These are phyloP conservation scores for Actinostola sp. DNA, from an alignment of 92 coral and sea anemone species.

Conservation along the genomic window DNA sequence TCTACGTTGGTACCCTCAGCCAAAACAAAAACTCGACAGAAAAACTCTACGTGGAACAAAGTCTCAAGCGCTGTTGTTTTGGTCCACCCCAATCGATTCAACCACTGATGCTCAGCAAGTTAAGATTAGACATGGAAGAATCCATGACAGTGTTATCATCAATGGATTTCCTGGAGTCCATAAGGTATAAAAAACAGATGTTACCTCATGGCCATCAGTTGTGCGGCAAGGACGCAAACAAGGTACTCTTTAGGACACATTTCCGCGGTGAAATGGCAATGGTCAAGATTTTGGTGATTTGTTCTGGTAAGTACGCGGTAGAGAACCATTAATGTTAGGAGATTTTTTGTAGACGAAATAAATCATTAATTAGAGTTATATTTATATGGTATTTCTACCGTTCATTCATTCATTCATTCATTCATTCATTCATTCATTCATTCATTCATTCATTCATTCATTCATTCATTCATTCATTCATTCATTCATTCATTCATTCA, in stretches of 20 bases:
- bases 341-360: background rate
- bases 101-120: background rate
- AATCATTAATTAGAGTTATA: background rate
- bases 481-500: too few species aligned
- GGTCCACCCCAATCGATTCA: conserved; percentile 5
- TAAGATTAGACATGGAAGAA: background rate
- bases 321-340: background rate
- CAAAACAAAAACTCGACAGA: conserved; percentile 5
- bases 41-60: conserved; percentile 13
- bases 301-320: conserved; percentile 5
- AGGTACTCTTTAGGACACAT: background rate
- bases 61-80: conserved; percentile 8
- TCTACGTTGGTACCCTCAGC: conserved; percentile 2
- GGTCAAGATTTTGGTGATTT: background rate
- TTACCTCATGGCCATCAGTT: background rate
- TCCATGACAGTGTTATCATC: background rate
- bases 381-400: background rate
- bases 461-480: too few species aligned
- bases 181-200: conserved; percentile 8
- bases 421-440: too few species aligned
- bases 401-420: background rate
- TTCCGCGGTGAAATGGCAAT: conserved; percentile 12
- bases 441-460: too few species aligned
- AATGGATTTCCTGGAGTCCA: background rate
- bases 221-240: background rate